Evolutionary conservation across 2,888 invertebrate genomes (phyloP), one percentile per base, ranked within the genome.

Genomic region (Agrotis exclamationis): DNA sequence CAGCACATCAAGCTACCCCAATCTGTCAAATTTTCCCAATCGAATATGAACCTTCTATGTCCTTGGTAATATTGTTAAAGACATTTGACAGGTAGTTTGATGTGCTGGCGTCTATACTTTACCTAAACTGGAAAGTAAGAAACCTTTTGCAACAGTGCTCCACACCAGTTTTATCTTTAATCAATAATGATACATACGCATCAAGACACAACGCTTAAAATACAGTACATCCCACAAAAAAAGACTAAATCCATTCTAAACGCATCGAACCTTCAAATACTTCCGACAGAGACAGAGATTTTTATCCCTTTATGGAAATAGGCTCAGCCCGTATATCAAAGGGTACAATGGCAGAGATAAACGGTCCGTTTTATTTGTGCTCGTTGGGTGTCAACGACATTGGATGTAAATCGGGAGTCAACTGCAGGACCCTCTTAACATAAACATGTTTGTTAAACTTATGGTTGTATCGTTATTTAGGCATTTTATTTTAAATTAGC

Each of bases 261-360:
- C 24, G 56, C 79, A 47, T 16, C 18, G 28, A 60, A 57, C 56
- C 20, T 44, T 2, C 11, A 50, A 28, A 78, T 47, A 50, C 64
- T 39, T 76, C 82, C 58, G 44, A 53, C 45, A 68, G 18, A 65
- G 18, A 60, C 47, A 47, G 20, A 63, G 44, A 62, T 70, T 67
- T 74, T 76, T 50, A 71, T 68, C 47, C 48, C 62, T 63, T 73
- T 80, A 83, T 68, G 63, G 58, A 75, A 77, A 80, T 83, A 74
- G 80, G 70, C 63, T 58, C 47, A 48, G 67, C 62, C 82, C 84
- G 73, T 89, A 86, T 74, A 84, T 88, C 86, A 89, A 81, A 83
- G 69, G 80, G 82, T 83, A 82, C 76, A 79, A 65, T 65, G 74
- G 69, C 68, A 79, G 63, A 76, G 71, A 85, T 86, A 79, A 82